Conservation (phyloP, 2,113 vertebrate species). For the Hydropotes inermis region DNA sequence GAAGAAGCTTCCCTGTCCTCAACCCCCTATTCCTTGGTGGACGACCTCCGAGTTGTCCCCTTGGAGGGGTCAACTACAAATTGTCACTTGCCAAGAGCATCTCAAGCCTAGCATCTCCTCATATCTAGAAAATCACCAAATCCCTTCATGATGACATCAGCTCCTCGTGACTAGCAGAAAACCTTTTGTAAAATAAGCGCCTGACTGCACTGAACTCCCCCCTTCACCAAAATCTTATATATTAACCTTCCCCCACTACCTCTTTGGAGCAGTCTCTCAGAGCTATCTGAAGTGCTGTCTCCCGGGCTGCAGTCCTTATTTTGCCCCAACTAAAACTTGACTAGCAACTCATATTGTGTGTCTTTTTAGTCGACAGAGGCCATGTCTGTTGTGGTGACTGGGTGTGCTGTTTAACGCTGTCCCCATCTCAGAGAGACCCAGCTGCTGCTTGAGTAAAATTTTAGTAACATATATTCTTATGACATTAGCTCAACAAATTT, state of each 20-base stretch:
- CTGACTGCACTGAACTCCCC: background rate
- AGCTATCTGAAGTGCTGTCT: background rate
- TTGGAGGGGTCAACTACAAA: background rate
- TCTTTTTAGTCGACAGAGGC: background rate
- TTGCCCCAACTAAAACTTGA: background rate
- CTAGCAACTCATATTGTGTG: background rate
- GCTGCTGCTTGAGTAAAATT: background rate
- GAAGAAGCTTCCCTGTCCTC: accelerated
- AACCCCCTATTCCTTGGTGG: background rate
- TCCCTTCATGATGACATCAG: background rate
- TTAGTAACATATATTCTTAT: background rate
- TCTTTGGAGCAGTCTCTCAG: background rate
- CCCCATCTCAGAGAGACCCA: background rate
- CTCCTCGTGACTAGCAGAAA: background rate
- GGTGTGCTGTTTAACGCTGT: background rate
- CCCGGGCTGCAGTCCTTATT: background rate
- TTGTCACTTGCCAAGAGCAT: background rate
- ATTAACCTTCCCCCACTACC: background rate
- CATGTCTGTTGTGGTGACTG: background rate
- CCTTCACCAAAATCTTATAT: background rate
- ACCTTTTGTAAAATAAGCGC: background rate
- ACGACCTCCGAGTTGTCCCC: background rate
- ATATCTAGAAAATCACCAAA: background rate
- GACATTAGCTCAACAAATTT: background rate
- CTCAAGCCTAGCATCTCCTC: background rate